Evolutionary conservation across 92 coral and sea anemone genomes (phyloP).

Genomic region (Zoanthus solanderi): DNA sequence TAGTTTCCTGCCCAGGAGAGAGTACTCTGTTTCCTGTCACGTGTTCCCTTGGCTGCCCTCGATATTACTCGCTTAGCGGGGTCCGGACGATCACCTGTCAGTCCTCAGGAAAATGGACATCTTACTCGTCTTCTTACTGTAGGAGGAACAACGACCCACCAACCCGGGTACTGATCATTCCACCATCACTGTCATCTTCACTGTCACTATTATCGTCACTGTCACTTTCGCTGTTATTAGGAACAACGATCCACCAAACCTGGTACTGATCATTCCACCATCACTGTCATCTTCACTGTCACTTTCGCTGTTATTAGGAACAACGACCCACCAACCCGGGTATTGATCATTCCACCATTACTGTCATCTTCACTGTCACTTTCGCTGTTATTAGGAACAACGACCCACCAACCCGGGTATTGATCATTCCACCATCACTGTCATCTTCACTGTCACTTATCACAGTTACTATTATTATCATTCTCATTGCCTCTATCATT

Average conservation of each 20-base stretch:
- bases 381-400: constrained; percentile 60
- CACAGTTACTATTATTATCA: not conserved
- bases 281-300: not conserved
- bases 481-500: not conserved
- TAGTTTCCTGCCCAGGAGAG: constrained; percentile 86
- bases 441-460: not conserved
- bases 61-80: constrained; percentile 83
- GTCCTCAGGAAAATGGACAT: constrained; percentile 89
- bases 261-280: not conserved
- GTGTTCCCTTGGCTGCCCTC: constrained; percentile 84
- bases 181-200: not conserved
- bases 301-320: constrained; percentile 39
- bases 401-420: constrained; percentile 95
- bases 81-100: constrained; percentile 87
- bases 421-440: not conserved
- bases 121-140: constrained; percentile 85
- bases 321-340: constrained; percentile 98
- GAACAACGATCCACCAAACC: constrained; percentile 94
- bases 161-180: constrained; percentile 72
- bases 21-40: constrained; percentile 89
- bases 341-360: constrained; percentile 4
- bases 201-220: not conserved
- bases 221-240: constrained; percentile 13
- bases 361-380: not conserved
- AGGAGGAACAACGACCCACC: constrained; percentile 97